Percentiles rank a stretch among this genome's conserved stretches.
Evolutionary conservation across 2,113 vertebrate species (phyloP).

Genomic region (Trematomus loennbergii): DNA sequence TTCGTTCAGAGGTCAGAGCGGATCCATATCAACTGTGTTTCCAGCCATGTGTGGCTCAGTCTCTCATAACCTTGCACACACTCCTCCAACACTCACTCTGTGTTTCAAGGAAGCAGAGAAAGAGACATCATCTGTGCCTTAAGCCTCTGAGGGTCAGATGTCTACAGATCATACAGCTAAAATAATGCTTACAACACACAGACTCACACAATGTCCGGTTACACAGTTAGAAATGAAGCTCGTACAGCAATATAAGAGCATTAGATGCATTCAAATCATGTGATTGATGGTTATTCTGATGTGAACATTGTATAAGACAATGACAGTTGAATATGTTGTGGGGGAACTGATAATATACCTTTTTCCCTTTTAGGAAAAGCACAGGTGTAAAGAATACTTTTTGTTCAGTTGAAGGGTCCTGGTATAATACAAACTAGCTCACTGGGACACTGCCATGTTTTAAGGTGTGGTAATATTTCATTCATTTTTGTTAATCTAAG

Average conservation of each 20-base stretch:
- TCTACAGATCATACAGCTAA: not conserved
- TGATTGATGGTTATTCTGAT: not conserved
- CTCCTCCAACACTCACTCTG: constrained; percentile 1
- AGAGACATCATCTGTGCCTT: not conserved
- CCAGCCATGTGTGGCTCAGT: constrained; percentile 35
- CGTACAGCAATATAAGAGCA: not conserved
- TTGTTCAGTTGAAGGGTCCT: too few relatives aligned
- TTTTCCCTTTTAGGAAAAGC: not conserved
- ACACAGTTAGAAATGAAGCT: not conserved
- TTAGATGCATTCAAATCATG: not conserved
- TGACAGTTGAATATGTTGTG: not conserved
- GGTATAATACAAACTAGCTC: too few relatives aligned
- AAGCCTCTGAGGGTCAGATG: not conserved
- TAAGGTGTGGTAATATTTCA: not conserved
- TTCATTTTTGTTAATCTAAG: not conserved
- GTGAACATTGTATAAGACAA: not conserved
- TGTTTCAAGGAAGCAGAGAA: constrained; percentile 24
- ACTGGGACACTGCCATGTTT: too few relatives aligned
- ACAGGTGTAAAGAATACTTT: not conserved
- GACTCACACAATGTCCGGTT: not conserved
- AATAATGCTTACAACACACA: not conserved
- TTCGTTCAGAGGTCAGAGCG: constrained; percentile 64
- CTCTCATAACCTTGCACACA: constrained; percentile 36
- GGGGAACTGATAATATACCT: not conserved
- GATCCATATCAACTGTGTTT: constrained; percentile 72